Conservation (phyloP, 2,888 invertebrate species). For the Therioaphis trifolii region DNA sequence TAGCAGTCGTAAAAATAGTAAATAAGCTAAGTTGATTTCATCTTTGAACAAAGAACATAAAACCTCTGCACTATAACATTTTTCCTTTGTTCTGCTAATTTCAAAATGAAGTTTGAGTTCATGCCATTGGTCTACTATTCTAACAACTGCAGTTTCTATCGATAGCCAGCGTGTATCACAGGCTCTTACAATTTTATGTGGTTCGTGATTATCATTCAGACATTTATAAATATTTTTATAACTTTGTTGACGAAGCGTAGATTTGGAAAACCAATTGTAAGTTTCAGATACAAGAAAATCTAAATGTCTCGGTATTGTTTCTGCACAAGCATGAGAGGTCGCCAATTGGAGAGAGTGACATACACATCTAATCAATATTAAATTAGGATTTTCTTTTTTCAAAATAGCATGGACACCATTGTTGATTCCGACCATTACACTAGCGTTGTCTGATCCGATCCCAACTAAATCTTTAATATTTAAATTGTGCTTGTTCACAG, state of each 20-base stretch:
- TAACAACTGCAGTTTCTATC: conserved; percentile 10
- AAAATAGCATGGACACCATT: conserved; percentile 67
- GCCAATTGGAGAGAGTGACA: conserved; percentile 64
- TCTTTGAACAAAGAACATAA: no score
- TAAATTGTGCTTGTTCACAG: not conserved
- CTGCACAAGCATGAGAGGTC: conserved; percentile 66
- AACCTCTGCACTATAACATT: no score
- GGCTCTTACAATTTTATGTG: conserved; percentile 66
- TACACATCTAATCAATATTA: conserved; percentile 63
- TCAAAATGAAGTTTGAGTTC: conserved; percentile 3
- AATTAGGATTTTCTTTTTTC: conserved; percentile 66
- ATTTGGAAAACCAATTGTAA: conserved; percentile 67
- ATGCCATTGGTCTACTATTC: conserved; percentile 41
- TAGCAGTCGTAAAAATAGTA: no score
- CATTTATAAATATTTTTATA: conserved; percentile 11
- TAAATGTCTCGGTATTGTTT: conserved; percentile 66
- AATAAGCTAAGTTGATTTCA: no score
- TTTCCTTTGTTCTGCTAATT: no score
- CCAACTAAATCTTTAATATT: conserved; percentile 10
- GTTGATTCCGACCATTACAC: conserved; percentile 68
- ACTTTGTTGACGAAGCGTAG: conserved; percentile 64
- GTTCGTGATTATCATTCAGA: conserved; percentile 33
- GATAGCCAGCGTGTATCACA: conserved; percentile 64
- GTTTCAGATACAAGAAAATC: conserved; percentile 66
- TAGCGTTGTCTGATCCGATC: conserved; percentile 68